phyloP scores from a whole-genome alignment of 2,113 vertebrate species.

The Panthera uncia region DNA sequence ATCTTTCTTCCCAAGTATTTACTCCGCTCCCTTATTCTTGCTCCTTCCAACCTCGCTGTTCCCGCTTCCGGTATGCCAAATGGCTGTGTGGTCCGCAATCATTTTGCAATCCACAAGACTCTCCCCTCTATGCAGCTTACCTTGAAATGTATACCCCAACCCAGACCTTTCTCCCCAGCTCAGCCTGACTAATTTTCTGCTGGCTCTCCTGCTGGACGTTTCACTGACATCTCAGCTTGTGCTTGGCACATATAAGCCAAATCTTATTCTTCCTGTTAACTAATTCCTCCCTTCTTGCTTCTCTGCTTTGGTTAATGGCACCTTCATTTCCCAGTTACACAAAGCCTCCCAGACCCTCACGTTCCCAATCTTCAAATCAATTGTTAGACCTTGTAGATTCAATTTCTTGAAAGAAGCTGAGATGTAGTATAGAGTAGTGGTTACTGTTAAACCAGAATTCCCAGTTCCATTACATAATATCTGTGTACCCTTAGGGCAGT shows the following conservation, averaged over 20 bases:
- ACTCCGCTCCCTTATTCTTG: background rate
- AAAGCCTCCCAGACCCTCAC: background rate
- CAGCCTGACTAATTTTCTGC: background rate
- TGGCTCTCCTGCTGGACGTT: background rate
- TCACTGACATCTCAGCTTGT: background rate
- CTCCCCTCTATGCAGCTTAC: background rate
- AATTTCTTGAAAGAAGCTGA: conserved; percentile 6
- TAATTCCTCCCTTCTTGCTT: background rate
- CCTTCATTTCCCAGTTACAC: background rate
- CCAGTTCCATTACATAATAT: background rate
- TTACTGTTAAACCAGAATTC: background rate
- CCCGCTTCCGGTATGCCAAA: background rate
- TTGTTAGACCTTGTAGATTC: background rate
- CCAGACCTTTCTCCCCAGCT: background rate
- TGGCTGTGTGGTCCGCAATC: background rate
- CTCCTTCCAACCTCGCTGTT: background rate
- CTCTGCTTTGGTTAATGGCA: background rate
- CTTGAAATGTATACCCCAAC: background rate
- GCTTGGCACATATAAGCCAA: background rate
- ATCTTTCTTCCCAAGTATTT: background rate
- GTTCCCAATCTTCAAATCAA: background rate
- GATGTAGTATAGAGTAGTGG: background rate
- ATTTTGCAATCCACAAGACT: background rate
- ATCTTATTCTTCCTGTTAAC: background rate
- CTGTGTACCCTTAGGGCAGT: background rate